Evolutionary conservation across 2,888 invertebrate genomes (phyloP).

Genomic region (Xanthorhoe designata): DNA sequence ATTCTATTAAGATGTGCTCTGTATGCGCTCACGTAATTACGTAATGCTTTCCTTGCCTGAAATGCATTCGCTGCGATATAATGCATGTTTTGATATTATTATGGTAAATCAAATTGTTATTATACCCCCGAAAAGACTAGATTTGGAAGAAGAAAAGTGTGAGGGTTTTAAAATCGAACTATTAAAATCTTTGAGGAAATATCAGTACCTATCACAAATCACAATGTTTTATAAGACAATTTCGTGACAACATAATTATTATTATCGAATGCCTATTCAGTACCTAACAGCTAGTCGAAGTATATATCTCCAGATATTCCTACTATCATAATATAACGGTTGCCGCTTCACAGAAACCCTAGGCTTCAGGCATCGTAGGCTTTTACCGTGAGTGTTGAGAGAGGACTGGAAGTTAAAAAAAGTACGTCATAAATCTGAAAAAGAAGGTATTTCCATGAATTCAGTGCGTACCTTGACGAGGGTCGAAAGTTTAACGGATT

Average conservation of each 20-base stretch:
- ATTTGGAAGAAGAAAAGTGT: too few species aligned
- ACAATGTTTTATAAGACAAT: too few species aligned
- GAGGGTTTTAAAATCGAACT: too few species aligned
- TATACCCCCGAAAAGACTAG: too few species aligned
- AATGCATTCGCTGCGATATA: background rate
- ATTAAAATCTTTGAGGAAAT: too few species aligned
- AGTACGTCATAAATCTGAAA: constrained; percentile 68
- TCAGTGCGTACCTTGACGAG: constrained; percentile 80
- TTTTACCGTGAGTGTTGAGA: constrained; percentile 50
- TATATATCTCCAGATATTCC: background rate
- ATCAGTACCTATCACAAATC: too few species aligned
- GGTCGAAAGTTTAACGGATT: constrained; percentile 83
- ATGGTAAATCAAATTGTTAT: background rate
- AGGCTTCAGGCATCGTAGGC: constrained; percentile 49
- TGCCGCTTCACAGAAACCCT: background rate
- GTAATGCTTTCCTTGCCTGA: constrained; percentile 37
- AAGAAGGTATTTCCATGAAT: constrained; percentile 79
- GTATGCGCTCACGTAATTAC: constrained; percentile 68
- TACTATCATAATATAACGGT: background rate
- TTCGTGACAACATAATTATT: too few species aligned
- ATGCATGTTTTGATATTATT: background rate
- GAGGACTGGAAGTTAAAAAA: constrained; percentile 49
- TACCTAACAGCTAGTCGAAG: background rate
- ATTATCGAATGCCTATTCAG: too few species aligned
- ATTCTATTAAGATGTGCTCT: constrained; percentile 73